Percentiles rank a stretch among this genome's conserved stretches.
Evolutionary conservation across 2,888 invertebrate species (phyloP).

Genomic region (Chloroclystis v-ata): DNA sequence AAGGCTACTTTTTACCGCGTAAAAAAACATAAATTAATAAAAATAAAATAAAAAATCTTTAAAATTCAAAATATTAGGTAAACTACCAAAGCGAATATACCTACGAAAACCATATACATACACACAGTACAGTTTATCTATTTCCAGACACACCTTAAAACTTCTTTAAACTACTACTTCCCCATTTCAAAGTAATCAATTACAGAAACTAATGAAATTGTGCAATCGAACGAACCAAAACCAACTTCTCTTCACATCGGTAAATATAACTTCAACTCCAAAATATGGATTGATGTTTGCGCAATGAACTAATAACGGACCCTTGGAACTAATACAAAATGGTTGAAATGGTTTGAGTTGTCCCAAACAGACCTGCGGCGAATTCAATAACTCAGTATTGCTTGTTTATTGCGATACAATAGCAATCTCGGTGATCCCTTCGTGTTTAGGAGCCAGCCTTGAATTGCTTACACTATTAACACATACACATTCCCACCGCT

Average conservation of each 20-base stretch:
- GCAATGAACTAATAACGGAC: slow-evolving; percentile 21
- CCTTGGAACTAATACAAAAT: slow-evolving; percentile 20
- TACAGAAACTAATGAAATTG: slow-evolving; percentile 1
- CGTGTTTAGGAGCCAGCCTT: not conserved
- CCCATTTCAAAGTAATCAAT: too few species aligned
- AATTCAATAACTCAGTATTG: slow-evolving; percentile 26
- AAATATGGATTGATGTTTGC: slow-evolving; percentile 26
- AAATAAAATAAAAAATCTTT: too few species aligned
- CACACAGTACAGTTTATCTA: too few species aligned
- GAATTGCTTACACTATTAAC: too few species aligned
- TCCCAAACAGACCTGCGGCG: slow-evolving; percentile 23
- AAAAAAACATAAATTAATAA: too few species aligned
- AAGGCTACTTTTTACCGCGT: too few species aligned
- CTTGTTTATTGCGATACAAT: slow-evolving; percentile 32
- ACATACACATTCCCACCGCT: too few species aligned
- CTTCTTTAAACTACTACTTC: too few species aligned
- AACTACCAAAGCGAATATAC: too few species aligned
- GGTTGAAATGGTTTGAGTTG: slow-evolving; percentile 15
- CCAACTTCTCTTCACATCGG: not conserved
- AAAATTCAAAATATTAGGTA: too few species aligned
- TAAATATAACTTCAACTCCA: slow-evolving; percentile 6
- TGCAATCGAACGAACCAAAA: slow-evolving; percentile 5
- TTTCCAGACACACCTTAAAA: too few species aligned
- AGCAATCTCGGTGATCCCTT: slow-evolving; percentile 11
- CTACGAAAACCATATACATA: too few species aligned